phyloP scores from a whole-genome alignment of 2,797 vertebrate genomes.

The Sarcoramphus papa region DNA sequence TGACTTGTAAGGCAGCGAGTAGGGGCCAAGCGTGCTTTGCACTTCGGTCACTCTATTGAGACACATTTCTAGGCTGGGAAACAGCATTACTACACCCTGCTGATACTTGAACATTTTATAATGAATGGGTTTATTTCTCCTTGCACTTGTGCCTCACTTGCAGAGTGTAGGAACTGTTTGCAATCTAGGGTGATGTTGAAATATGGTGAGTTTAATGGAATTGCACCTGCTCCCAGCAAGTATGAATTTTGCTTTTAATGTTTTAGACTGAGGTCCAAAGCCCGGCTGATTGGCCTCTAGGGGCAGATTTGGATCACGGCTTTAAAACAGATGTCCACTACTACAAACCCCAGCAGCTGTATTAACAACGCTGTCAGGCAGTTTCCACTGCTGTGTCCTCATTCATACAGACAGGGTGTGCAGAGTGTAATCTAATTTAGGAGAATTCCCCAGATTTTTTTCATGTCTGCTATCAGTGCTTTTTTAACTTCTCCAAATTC shows the following conservation, averaged over 20 bases:
- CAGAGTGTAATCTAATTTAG: constrained; percentile 33
- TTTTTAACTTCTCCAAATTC: background rate
- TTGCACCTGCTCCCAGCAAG: background rate
- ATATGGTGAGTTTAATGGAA: background rate
- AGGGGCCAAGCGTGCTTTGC: background rate
- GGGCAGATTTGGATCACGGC: constrained; percentile 14
- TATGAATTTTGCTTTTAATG: background rate
- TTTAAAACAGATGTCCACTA: constrained; percentile 2
- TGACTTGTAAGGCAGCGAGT: background rate
- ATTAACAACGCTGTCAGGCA: background rate
- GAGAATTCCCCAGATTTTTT: constrained; percentile 4
- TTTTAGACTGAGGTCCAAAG: background rate
- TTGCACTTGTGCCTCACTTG: background rate
- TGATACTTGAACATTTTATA: background rate
- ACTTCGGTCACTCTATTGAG: background rate
- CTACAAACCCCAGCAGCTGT: background rate
- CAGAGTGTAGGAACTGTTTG: background rate
- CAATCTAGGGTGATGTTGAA: background rate
- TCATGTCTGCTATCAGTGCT: background rate
- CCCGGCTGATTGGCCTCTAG: background rate
- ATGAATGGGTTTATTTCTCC: background rate
- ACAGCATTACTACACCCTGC: background rate
- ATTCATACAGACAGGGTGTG: background rate
- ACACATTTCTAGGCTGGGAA: background rate
- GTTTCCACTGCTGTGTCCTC: background rate